Evolutionary conservation across 2,113 vertebrate species (phyloP).

Genomic region (Petroica traversi): DNA sequence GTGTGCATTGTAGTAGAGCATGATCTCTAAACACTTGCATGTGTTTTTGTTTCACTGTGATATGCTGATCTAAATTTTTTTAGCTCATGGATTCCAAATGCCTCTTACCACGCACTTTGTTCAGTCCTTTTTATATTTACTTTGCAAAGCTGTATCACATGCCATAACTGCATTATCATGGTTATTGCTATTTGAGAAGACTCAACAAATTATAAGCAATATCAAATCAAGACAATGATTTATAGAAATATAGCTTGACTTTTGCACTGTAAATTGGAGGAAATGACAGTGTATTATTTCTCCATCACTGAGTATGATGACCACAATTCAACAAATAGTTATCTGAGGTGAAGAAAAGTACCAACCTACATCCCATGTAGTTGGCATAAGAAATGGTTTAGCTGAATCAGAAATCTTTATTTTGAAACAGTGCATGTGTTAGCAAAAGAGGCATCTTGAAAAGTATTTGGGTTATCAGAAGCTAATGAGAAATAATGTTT

Average conservation of each 20-base stretch:
- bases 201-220: background rate
- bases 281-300: background rate
- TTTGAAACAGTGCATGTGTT: background rate
- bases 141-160: background rate
- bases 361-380: background rate
- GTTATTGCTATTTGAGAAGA: background rate
- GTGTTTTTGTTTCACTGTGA: background rate
- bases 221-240: background rate
- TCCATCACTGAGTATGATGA: background rate
- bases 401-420: background rate
- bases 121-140: background rate
- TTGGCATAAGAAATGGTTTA: background rate
- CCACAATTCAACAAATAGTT: background rate
- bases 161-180: background rate
- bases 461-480: background rate
- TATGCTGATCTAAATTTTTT: background rate
- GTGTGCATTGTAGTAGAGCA: background rate
- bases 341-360: background rate
- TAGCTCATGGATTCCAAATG: background rate
- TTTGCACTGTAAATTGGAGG: background rate
- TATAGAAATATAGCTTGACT: background rate
- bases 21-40: background rate
- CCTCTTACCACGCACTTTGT: background rate
- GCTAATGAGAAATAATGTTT: background rate
- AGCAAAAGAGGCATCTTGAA: background rate